Percentiles rank a stretch among this genome's conserved stretches.
phyloP scores from a whole-genome alignment of 2,888 invertebrate species.

The Adela reaumurella region DNA sequence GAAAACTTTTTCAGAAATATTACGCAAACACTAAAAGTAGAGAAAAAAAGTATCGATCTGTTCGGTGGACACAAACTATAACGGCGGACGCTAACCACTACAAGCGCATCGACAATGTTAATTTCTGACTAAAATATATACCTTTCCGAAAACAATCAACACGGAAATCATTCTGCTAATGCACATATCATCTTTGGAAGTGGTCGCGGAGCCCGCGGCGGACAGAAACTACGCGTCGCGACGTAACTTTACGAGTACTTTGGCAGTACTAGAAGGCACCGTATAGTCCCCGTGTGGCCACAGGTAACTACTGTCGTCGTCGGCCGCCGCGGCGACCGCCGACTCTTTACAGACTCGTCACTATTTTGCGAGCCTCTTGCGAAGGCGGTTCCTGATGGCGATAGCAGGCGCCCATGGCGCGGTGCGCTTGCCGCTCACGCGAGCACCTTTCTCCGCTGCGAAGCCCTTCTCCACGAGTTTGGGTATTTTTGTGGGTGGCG shows the following conservation, averaged over 20 bases:
- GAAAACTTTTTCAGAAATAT: too few species aligned
- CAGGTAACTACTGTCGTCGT: slow-evolving; percentile 19
- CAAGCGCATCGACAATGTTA: neutral
- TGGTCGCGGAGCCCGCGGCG: neutral
- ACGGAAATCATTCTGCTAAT: neutral
- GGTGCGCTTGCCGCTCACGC: slow-evolving; percentile 26
- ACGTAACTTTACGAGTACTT: slow-evolving; percentile 19
- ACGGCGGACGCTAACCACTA: too few species aligned
- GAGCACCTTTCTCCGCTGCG: slow-evolving; percentile 20
- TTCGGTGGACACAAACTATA: too few species aligned
- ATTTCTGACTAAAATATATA: neutral
- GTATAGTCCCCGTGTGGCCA: slow-evolving; percentile 18
- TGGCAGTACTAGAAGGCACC: slow-evolving; percentile 33
- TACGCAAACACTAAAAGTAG: too few species aligned
- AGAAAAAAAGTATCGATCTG: too few species aligned
- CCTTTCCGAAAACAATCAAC: neutral
- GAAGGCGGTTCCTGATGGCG: slow-evolving; percentile 40
- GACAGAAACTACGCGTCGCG: neutral
- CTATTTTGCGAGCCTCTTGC: slow-evolving; percentile 41
- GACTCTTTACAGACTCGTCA: slow-evolving; percentile 9
- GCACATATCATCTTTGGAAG: neutral
- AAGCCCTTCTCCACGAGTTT: slow-evolving; percentile 8
- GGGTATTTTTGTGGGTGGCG: neutral
- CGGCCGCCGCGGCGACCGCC: slow-evolving; percentile 8
- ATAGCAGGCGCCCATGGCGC: slow-evolving; percentile 41